Conservation (phyloP, 2,797 vertebrate genomes). For the Enteromius argenteus region DNA sequence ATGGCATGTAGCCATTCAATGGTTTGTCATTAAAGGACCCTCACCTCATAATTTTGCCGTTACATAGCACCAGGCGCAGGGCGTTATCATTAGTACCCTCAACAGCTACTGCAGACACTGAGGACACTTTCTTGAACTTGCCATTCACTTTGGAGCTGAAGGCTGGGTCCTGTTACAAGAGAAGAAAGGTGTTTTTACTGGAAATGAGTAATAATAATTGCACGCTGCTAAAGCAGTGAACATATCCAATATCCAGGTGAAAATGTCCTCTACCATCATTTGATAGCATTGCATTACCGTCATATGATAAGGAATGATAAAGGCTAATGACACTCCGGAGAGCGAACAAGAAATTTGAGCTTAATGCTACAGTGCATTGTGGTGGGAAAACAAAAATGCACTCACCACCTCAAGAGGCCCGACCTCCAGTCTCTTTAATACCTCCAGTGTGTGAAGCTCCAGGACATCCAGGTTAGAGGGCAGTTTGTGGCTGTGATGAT, state of each 20-base stretch:
- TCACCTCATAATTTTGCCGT: constrained; percentile 94
- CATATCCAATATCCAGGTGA: constrained; percentile 7
- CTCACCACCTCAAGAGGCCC: constrained; percentile 91
- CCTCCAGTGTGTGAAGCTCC: constrained; percentile 93
- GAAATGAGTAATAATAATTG: neutral
- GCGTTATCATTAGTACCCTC: constrained; percentile 89
- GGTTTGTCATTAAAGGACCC: neutral
- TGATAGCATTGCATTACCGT: neutral
- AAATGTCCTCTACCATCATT: neutral
- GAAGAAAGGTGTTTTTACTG: neutral
- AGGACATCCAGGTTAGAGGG: constrained; percentile 95
- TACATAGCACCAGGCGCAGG: constrained; percentile 90
- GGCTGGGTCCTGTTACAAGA: constrained; percentile 77
- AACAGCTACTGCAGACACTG: constrained; percentile 86
- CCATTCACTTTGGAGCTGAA: constrained; percentile 87
- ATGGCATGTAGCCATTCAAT: neutral
- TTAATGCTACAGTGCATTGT: neutral
- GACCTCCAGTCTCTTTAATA: constrained; percentile 94
- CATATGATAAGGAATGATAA: neutral
- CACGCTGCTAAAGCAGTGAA: neutral
- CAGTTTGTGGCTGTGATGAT: constrained; percentile 77
- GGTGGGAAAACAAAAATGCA: rapidly evolving
- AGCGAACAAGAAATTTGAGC: neutral
- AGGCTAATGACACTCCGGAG: neutral
- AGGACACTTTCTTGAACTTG: constrained; percentile 92